Conservation (phyloP, 2,888 invertebrate species). For the Leptinotarsa juncta region DNA sequence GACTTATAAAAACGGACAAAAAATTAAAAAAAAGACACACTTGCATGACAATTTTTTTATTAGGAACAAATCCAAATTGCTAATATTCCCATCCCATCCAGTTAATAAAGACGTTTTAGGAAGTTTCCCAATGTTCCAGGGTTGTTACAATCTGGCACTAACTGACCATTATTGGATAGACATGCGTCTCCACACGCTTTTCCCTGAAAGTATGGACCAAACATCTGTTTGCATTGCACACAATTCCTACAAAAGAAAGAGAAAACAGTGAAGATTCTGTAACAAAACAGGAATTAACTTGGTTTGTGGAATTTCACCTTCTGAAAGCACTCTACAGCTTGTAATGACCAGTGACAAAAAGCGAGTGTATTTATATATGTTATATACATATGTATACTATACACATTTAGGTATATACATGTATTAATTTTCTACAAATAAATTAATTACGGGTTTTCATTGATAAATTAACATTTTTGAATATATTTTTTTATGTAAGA, state of each 20-base stretch:
- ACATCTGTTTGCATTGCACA: slow-evolving; percentile 68
- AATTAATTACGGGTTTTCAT: no score
- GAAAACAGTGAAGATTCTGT: neutral
- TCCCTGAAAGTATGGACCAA: slow-evolving; percentile 67
- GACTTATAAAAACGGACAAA: no score
- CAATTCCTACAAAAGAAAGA: slow-evolving; percentile 61
- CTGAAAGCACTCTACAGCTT: no score
- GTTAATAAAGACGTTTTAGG: slow-evolving; percentile 58
- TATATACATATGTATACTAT: no score
- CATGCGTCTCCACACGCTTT: slow-evolving; percentile 66
- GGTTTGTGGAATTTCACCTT: no score
- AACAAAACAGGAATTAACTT: no score
- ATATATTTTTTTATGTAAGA: no score
- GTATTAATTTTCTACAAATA: no score
- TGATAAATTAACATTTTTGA: no score
- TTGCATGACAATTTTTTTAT: neutral
- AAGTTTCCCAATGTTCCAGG: slow-evolving; percentile 65
- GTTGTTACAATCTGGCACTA: slow-evolving; percentile 68
- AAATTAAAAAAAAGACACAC: neutral
- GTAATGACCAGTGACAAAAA: no score
- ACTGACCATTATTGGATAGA: slow-evolving; percentile 56
- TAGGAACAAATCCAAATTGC: neutral
- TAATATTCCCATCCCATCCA: neutral
- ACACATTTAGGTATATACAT: no score
- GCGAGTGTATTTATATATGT: no score